These are phyloP conservation scores for Pipistrellus pygmaeus DNA, from an alignment of 2,797 vertebrate genomes.

Conservation along the genomic window DNA sequence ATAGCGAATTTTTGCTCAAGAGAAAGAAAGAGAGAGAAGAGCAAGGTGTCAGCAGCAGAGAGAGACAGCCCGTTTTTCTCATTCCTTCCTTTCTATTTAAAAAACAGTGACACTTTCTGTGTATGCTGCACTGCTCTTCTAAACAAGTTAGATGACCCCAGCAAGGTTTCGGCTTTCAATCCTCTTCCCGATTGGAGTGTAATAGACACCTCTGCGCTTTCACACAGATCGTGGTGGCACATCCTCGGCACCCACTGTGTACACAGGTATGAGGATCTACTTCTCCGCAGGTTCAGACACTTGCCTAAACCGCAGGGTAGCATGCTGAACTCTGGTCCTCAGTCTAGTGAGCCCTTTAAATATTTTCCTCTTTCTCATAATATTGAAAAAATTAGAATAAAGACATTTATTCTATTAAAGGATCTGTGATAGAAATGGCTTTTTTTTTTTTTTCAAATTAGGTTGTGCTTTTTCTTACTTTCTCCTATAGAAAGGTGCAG, in stretches of 20 bases:
- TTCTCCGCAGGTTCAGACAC: not conserved
- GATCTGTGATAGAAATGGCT: not conserved
- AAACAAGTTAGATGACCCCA: not conserved
- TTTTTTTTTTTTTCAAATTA: not conserved
- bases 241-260: not conserved
- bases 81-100: not conserved
- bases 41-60: conserved; percentile 1
- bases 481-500: not conserved
- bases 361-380: not conserved
- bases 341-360: not conserved
- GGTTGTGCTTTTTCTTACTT: not conserved
- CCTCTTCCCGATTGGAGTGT: not conserved
- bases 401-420: too few relatives aligned
- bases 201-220: not conserved
- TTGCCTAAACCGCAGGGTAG: not conserved
- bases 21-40: not conserved
- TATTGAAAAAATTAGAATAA: not conserved
- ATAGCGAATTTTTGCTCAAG: not conserved
- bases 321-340: not conserved
- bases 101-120: not conserved
- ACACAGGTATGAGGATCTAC: not conserved
- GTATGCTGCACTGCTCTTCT: not conserved
- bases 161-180: not conserved
- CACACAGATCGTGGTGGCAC: fast-evolving
- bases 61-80: fast-evolving